Evolutionary conservation across 64 coral and sea anemone genomes (phyloP).

Genomic region (Porites lutea): DNA sequence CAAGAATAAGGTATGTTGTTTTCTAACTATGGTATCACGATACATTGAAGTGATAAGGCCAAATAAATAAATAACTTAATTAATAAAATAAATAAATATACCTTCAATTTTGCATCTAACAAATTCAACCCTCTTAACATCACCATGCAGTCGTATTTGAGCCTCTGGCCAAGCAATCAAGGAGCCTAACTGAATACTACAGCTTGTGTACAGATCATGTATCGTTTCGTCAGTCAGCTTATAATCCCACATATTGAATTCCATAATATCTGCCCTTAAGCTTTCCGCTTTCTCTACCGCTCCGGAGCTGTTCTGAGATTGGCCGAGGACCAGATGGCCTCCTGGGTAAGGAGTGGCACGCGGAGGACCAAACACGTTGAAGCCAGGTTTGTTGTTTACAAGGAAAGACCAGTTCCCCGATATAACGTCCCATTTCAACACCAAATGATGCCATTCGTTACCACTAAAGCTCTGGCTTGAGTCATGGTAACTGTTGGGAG

Average conservation of each 20-base stretch:
- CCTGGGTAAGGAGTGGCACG: not conserved
- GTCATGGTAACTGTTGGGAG: not conserved
- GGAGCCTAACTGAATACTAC: not conserved
- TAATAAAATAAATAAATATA: not conserved
- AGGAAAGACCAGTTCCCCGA: not conserved
- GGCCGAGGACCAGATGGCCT: not conserved
- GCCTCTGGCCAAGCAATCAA: conserved; percentile 16
- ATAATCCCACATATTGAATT: conserved; percentile 29
- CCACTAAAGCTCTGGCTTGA: not conserved
- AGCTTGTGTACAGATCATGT: not conserved
- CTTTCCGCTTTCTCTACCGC: not conserved
- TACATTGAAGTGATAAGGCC: too few relatives aligned
- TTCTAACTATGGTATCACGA: too few relatives aligned
- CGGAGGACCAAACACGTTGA: not conserved
- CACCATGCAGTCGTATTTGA: not conserved
- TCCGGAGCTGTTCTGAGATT: not conserved
- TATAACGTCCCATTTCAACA: conserved; percentile 1
- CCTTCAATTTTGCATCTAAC: conserved; percentile 1
- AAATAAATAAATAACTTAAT: too few relatives aligned
- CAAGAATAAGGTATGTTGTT: too few relatives aligned
- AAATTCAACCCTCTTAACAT: conserved; percentile 8
- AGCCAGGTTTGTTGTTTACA: conserved; percentile 2
- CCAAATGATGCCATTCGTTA: not conserved
- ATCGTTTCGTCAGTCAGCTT: not conserved
- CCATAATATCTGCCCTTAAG: conserved; percentile 4